Evolutionary conservation across 2,797 vertebrate genomes (phyloP).

Genomic region (Tiaroga cobitis): DNA sequence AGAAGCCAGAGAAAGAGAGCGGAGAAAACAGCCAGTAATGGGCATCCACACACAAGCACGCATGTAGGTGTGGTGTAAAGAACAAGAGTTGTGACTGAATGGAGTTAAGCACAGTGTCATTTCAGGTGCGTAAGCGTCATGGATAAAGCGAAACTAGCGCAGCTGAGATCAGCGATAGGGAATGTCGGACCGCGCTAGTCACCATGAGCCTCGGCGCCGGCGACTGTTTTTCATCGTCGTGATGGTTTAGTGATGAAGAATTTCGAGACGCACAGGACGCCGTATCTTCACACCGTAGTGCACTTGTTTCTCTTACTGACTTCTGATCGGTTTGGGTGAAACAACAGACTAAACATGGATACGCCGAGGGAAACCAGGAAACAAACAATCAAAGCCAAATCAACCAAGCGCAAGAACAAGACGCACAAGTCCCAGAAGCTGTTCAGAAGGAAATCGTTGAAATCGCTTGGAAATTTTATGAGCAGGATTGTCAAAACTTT

Average conservation of each 20-base stretch:
- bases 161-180: conserved; percentile 19
- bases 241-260: conserved; percentile 65
- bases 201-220: conserved; percentile 66
- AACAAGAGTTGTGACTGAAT: conserved; percentile 47
- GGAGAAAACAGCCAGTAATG: conserved; percentile 8
- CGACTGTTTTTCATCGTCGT: conserved; percentile 56
- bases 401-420: conserved; percentile 73
- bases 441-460: conserved; percentile 75
- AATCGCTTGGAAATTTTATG: conserved; percentile 81
- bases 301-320: conserved; percentile 56
- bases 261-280: conserved; percentile 71
- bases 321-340: conserved; percentile 11
- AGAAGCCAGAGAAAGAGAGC: conserved; percentile 24
- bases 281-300: conserved; percentile 18
- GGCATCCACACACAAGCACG: neutral
- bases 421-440: conserved; percentile 70
- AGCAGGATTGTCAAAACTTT: conserved; percentile 85
- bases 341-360: conserved; percentile 70
- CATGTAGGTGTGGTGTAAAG: conserved; percentile 18
- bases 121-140: conserved; percentile 44
- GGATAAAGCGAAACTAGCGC: neutral
- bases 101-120: conserved; percentile 54
- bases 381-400: conserved; percentile 71
- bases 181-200: conserved; percentile 59
- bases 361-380: conserved; percentile 69